Evolutionary conservation across 2,888 invertebrate genomes (phyloP).

Genomic region (Timandra comae): DNA sequence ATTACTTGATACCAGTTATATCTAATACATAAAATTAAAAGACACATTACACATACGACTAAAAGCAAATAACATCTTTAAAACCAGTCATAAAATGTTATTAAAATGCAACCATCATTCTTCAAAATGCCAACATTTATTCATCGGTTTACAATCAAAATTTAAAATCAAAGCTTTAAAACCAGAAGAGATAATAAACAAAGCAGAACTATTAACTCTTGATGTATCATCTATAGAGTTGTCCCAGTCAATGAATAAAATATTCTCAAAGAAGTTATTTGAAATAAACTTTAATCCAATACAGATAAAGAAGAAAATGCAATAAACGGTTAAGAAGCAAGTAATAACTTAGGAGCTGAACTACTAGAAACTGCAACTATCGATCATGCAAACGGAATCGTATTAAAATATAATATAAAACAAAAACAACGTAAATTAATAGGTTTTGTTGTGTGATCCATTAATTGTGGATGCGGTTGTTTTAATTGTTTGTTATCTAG

Average conservation of each 20-base stretch:
- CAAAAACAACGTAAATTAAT: conserved; percentile 39
- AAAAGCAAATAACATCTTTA: too few species aligned
- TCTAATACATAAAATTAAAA: too few species aligned
- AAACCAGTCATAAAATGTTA: too few species aligned
- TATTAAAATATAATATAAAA: conserved; percentile 48
- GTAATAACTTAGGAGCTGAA: conserved; percentile 45
- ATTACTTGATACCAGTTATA: too few species aligned
- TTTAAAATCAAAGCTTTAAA: conserved; percentile 3
- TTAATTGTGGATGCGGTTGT: too few species aligned
- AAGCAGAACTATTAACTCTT: conserved; percentile 26
- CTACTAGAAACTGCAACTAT: conserved; percentile 47
- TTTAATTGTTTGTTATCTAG: too few species aligned
- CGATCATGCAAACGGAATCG: conserved; percentile 45
- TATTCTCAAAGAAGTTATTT: conserved; percentile 4
- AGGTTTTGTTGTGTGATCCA: conserved; percentile 11
- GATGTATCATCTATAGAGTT: conserved; percentile 51
- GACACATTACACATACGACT: too few species aligned
- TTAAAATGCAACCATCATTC: too few species aligned
- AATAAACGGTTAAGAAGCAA: conserved; percentile 17
- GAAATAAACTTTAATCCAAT: conserved; percentile 8
- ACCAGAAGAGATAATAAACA: conserved; percentile 22
- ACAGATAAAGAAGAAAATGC: conserved; percentile 21
- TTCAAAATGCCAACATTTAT: too few species aligned
- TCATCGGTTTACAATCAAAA: too few species aligned
- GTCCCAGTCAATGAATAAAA: conserved; percentile 33